phyloP scores from a whole-genome alignment of 1,140 invertebrate genomes.

The Apis florea region DNA sequence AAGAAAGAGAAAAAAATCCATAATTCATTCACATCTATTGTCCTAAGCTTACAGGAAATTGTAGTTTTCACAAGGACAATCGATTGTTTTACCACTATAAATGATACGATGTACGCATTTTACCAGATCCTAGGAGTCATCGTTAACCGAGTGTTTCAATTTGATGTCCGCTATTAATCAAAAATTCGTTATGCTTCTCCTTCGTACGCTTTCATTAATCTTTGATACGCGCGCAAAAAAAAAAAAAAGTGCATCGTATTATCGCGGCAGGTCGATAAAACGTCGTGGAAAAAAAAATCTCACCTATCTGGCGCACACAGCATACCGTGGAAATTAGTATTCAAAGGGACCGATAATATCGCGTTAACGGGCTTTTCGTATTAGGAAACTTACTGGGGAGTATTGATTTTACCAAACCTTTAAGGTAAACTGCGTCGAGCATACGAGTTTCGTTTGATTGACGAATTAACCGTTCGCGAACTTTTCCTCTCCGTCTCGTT shows the following conservation, averaged over 20 bases:
- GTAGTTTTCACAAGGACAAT: neutral
- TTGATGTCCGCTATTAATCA: conserved; percentile 36
- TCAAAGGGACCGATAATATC: conserved; percentile 46
- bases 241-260: conserved; percentile 18
- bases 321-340: conserved; percentile 41
- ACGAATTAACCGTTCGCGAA: conserved; percentile 32
- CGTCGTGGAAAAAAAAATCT: conserved; percentile 26
- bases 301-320: conserved; percentile 8
- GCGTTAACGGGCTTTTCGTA: conserved; percentile 38
- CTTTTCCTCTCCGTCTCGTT: conserved; percentile 22
- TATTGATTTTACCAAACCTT: conserved; percentile 49
- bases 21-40: neutral
- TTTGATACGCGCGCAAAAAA: conserved; percentile 16
- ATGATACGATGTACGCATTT: neutral
- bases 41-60: neutral
- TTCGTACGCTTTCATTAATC: conserved; percentile 39
- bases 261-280: neutral
- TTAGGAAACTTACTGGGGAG: conserved; percentile 26
- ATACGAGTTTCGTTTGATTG: conserved; percentile 31
- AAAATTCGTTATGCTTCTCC: conserved; percentile 31
- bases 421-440: conserved; percentile 20
- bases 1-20: too few species aligned
- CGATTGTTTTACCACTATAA: neutral
- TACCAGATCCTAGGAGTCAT: neutral
- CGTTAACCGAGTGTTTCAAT: conserved; percentile 17